Base-by-base conservation (phyloP, 1,140 invertebrate species). In the Atta texana region DNA sequence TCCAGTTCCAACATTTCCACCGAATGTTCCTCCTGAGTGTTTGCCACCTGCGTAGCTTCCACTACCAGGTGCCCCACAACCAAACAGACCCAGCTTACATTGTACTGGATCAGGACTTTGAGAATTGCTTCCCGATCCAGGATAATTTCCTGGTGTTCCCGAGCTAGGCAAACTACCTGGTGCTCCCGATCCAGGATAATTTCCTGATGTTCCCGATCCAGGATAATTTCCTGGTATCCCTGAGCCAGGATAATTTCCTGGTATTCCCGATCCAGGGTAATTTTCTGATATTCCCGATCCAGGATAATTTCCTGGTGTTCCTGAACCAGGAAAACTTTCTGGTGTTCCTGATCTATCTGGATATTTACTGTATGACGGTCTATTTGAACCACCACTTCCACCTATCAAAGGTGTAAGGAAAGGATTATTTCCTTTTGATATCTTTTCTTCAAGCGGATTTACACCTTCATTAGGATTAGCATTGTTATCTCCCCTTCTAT, bases 1-100 rank as follows among this genome's bases (percentile, higher is more conserved):
- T 76, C 57, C 53, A 4, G 2, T 1, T 53, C 76, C 88, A 49
- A 88, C 44, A 21, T 64, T 74, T 44, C 87, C 88, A 10, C 87
- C 81, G 1, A 51, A 24, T 3, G 10, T 31, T 49, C 18, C 12
- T 59, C 3, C 21, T n/a, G 1, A 14, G 18, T 53, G 63, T 55
- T 44, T 49, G 51, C 12, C 14, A 4, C 8, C 14, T 3, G 4
- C 12, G 0, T 59, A 66, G 3, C 69, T 61, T n/a, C 61, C 44
- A 0, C 18, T 80, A 6, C 8, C 53, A 0, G 51, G 0, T 51
- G 55, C n/a, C 24, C 59, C 87, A 49, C 49, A 49, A 74, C 31
- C 69, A 39, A 63, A 88, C 31, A 59, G 6, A 59, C 57, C 49
- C 34, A 59, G 7, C 51, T 69, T 64, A 55, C 63, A 63, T 66